phyloP scores from a whole-genome alignment of 2,888 invertebrate species.

The Lottia gigantea region DNA sequence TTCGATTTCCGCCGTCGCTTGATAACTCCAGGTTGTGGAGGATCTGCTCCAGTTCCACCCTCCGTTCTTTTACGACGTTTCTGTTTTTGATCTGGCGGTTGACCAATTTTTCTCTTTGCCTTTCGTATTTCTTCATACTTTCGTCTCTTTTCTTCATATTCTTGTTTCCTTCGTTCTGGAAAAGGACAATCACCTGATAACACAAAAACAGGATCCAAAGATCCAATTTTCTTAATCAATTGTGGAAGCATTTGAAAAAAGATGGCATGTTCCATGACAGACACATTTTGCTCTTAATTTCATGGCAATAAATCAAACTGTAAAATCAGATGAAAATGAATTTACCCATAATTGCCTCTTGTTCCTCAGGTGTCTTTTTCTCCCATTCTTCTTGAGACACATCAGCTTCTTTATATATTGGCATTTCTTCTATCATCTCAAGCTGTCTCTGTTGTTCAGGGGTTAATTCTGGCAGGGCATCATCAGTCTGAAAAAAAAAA shows the following conservation, averaged over 20 bases:
- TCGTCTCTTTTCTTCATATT: slow-evolving; percentile 56
- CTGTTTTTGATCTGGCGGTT: slow-evolving; percentile 14
- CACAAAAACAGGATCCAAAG: background rate
- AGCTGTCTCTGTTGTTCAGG: slow-evolving; percentile 67
- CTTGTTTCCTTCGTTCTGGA: slow-evolving; percentile 54
- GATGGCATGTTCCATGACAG: background rate
- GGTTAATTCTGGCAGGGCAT: slow-evolving; percentile 51
- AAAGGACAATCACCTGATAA: slow-evolving; percentile 3
- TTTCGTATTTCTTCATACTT: slow-evolving; percentile 55
- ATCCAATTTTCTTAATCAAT: background rate
- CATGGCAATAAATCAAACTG: too few species aligned
- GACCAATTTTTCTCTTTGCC: slow-evolving; percentile 39
- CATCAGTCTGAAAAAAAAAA: slow-evolving; percentile 28
- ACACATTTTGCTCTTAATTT: background rate
- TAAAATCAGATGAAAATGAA: background rate
- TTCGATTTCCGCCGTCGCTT: slow-evolving; percentile 26
- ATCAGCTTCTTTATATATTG: slow-evolving; percentile 59
- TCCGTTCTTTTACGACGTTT: slow-evolving; percentile 79
- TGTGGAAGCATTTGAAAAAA: background rate
- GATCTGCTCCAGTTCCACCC: slow-evolving; percentile 76
- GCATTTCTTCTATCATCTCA: slow-evolving; percentile 68
- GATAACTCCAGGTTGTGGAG: slow-evolving; percentile 16
- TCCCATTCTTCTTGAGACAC: slow-evolving; percentile 50
- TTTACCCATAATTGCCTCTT: slow-evolving; percentile 48
- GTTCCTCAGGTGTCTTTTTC: slow-evolving; percentile 51